phyloP scores from a whole-genome alignment of 1,140 invertebrate species.

The Octopus sinensis region DNA sequence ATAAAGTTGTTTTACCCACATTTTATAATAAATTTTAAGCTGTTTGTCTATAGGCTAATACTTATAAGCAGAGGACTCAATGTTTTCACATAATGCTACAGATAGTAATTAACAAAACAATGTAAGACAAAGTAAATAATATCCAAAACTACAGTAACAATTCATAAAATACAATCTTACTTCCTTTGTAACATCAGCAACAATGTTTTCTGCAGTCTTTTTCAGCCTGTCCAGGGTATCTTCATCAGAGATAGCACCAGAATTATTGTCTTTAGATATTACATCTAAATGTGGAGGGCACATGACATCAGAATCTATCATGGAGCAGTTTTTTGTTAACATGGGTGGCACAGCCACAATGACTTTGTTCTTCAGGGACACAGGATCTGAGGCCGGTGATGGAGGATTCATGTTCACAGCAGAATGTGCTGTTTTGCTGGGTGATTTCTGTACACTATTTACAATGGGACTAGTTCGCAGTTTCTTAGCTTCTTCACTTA shows the following conservation, averaged over 20 bases:
- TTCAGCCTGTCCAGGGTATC: conserved; percentile 62
- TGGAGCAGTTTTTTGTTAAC: neutral
- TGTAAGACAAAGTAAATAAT: neutral
- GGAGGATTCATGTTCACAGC: neutral
- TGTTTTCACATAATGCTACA: too few relatives aligned
- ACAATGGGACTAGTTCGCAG: conserved; percentile 1
- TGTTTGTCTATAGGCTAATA: too few relatives aligned
- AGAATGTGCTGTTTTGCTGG: neutral
- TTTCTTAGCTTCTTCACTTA: neutral
- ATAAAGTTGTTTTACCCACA: too few relatives aligned
- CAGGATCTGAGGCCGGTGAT: neutral
- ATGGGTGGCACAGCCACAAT: neutral
- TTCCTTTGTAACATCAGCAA: conserved; percentile 64
- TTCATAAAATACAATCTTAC: neutral
- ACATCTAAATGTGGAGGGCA: neutral
- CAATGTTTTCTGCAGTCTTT: conserved; percentile 71
- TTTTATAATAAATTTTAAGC: too few relatives aligned
- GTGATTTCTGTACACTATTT: conserved; percentile 16
- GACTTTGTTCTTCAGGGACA: neutral
- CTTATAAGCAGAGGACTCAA: too few relatives aligned
- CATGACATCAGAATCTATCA: neutral
- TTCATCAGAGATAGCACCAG: conserved; percentile 25
- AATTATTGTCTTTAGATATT: neutral
- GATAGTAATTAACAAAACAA: too few relatives aligned
- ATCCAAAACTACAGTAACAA: neutral